Percentiles rank a stretch among this genome's conserved stretches.
phyloP scores from a whole-genome alignment of 2,113 vertebrate species.

The Fukomys damarensis region DNA sequence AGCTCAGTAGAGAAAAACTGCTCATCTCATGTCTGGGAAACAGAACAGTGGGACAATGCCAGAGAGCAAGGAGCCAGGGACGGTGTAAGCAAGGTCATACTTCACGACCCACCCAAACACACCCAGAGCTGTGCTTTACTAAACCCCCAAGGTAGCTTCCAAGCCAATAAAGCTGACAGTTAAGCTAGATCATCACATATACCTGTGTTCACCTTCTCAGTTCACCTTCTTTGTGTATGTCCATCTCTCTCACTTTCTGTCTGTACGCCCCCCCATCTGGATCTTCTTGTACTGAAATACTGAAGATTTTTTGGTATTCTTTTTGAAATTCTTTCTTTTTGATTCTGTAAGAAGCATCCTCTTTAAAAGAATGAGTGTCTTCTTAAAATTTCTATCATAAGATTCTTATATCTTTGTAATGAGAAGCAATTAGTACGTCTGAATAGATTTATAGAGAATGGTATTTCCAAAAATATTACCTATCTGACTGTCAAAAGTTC shows the following conservation, averaged over 20 bases:
- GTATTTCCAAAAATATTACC: slow-evolving; percentile 46
- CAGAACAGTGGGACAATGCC: not conserved
- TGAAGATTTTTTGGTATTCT: not conserved
- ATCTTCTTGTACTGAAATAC: not conserved
- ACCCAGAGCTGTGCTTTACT: not conserved
- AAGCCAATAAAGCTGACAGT: not conserved
- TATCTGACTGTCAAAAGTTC: not conserved
- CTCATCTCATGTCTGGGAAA: not conserved
- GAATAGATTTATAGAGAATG: slow-evolving; percentile 25
- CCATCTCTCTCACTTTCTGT: not conserved
- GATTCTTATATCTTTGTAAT: slow-evolving; percentile 7
- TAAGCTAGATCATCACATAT: not conserved
- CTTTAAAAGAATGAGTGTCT: not conserved
- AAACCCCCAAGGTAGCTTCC: not conserved
- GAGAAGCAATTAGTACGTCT: slow-evolving; percentile 49
- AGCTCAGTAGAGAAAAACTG: not conserved
- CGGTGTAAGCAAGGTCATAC: not conserved
- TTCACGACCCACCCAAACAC: not conserved
- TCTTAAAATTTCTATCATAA: slow-evolving; percentile 31
- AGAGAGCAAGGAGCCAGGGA: not conserved
- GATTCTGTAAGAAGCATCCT: not conserved
- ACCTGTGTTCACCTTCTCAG: not conserved
- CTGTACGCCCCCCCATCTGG: not conserved
- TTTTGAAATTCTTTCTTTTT: not conserved
- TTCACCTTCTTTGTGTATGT: not conserved